These are phyloP conservation scores for Odontamblyopus lacepedii DNA, from an alignment of 2,797 vertebrate species.

Conservation along the genomic window DNA sequence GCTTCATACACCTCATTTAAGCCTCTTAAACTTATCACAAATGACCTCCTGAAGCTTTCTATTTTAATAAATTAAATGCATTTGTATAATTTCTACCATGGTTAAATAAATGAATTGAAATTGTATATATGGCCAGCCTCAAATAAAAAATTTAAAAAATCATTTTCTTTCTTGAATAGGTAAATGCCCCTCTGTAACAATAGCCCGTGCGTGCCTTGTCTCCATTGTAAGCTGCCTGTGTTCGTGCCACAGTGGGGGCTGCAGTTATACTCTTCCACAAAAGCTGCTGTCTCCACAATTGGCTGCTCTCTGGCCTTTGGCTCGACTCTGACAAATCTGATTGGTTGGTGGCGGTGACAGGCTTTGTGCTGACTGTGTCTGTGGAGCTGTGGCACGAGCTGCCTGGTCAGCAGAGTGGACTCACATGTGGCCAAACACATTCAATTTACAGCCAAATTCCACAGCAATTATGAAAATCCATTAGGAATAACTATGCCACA, in stretches of 20 bases:
- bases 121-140: not conserved
- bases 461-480: constrained; percentile 20
- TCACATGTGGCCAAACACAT: constrained; percentile 26
- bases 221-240: constrained; percentile 14
- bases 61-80: not conserved
- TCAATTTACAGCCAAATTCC: constrained; percentile 27
- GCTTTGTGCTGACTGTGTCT: constrained; percentile 81
- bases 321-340: constrained; percentile 50
- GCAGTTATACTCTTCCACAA: constrained; percentile 24
- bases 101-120: not conserved
- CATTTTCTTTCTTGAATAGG: not conserved
- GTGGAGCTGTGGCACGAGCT: constrained; percentile 62
- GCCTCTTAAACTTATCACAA: too few relatives aligned
- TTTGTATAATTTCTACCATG: not conserved
- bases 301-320: constrained; percentile 49
- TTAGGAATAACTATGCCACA: not conserved
- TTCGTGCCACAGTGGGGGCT: constrained; percentile 11
- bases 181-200: not conserved
- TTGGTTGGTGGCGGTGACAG: constrained; percentile 61
- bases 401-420: constrained; percentile 74
- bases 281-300: constrained; percentile 39
- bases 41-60: not conserved
- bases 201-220: not conserved
- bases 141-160: not conserved
- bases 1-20: too few relatives aligned